Conservation (phyloP, 2,888 invertebrate species). For the Augochlorella aurata region DNA sequence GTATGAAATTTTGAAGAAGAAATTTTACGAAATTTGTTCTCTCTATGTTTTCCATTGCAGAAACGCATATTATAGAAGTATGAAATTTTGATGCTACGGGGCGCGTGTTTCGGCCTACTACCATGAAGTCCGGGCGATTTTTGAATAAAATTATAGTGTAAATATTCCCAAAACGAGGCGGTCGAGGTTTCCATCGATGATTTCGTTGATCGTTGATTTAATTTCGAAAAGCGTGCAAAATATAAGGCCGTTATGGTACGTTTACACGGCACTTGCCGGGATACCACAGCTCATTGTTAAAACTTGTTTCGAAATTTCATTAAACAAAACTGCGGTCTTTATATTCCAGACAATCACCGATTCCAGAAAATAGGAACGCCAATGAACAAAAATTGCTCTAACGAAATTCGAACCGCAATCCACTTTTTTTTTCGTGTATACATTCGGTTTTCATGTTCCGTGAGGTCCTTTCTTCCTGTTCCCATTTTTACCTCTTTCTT, state of each 20-base stretch:
- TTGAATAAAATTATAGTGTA: not conserved
- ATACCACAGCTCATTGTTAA: not conserved
- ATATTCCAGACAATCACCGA: not conserved
- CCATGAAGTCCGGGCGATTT: not conserved
- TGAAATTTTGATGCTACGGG: not conserved
- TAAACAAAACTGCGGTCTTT: not conserved
- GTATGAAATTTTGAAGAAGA: not conserved
- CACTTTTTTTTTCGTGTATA: not conserved
- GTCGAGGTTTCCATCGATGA: not conserved
- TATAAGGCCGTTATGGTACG: not conserved
- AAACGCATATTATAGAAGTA: not conserved
- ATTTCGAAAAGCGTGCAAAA: not conserved
- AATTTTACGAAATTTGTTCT: too few species aligned
- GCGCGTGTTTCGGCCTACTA: not conserved
- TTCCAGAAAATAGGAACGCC: not conserved
- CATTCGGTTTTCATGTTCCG: not conserved
- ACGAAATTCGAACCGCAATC: not conserved
- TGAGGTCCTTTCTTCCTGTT: not conserved
- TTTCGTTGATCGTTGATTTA: not conserved
- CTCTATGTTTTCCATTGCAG: too few species aligned
- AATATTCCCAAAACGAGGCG: not conserved
- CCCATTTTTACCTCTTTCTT: too few species aligned
- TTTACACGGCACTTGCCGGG: not conserved
- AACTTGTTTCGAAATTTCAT: not conserved
- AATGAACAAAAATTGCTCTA: not conserved